phyloP scores from a whole-genome alignment of 2,888 invertebrate genomes.

The Lasioglossum oenotherae region DNA sequence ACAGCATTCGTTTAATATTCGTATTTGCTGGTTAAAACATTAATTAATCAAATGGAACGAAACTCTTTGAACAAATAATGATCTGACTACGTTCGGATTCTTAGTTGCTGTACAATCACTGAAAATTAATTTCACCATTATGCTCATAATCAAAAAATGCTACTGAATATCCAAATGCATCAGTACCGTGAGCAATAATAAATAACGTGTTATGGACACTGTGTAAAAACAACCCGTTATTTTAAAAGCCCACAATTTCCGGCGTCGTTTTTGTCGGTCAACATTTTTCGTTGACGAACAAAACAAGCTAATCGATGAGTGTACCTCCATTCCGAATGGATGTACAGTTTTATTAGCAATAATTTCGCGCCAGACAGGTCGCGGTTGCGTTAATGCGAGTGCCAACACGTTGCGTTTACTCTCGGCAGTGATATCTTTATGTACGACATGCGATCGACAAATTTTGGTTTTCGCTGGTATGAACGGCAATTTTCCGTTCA shows the following conservation, averaged over 20 bases:
- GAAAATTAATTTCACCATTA: background rate
- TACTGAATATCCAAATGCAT: background rate
- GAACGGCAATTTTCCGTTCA: slow-evolving; percentile 24
- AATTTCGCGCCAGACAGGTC: background rate
- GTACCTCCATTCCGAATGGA: background rate
- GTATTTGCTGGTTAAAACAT: background rate
- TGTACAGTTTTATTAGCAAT: slow-evolving; percentile 39
- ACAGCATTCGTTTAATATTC: background rate
- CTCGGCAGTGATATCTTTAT: slow-evolving; percentile 34
- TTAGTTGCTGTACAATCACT: background rate
- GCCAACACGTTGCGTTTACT: slow-evolving; percentile 31
- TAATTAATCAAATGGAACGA: background rate
- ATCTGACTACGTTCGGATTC: background rate
- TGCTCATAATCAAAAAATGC: background rate
- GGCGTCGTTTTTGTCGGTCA: background rate
- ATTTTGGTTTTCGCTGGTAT: slow-evolving; percentile 31
- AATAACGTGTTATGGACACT: background rate
- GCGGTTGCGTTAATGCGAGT: slow-evolving; percentile 25
- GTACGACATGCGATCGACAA: slow-evolving; percentile 28
- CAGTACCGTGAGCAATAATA: background rate
- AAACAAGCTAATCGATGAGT: background rate
- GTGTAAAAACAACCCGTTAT: background rate
- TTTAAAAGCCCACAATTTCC: background rate
- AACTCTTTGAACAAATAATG: background rate
- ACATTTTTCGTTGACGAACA: slow-evolving; percentile 7